Evolutionary conservation across 2,888 invertebrate species (phyloP).

Genomic region (Caenorhabditis sp.): DNA sequence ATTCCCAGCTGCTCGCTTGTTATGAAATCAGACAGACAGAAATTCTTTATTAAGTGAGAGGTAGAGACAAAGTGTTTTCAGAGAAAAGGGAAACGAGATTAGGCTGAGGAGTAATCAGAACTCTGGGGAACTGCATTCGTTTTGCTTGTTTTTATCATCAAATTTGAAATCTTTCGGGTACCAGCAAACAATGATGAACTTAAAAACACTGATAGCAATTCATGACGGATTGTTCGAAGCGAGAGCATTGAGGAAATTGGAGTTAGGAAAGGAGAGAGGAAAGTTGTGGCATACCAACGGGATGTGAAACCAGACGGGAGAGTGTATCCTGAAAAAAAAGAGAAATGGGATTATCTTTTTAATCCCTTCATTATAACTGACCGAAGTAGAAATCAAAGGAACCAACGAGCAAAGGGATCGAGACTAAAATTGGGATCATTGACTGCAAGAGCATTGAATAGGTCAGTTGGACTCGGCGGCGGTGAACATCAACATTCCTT

Average conservation of each 20-base stretch:
- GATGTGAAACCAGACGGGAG: conserved; percentile 59
- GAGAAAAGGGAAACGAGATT: conserved; percentile 7
- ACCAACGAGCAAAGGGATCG: conserved; percentile 62
- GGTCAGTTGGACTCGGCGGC: conserved; percentile 58
- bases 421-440: conserved; percentile 62
- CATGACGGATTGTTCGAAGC: conserved; percentile 57
- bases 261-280: conserved; percentile 60
- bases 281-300: conserved; percentile 62
- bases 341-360: conserved; percentile 2
- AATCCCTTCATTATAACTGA: conserved; percentile 23
- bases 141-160: conserved; percentile 49
- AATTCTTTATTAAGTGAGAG: conserved; percentile 48
- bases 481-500: conserved; percentile 59
- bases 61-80: conserved; percentile 19
- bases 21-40: conserved; percentile 36
- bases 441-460: conserved; percentile 65
- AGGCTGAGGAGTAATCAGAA: conserved; percentile 65
- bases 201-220: conserved; percentile 41
- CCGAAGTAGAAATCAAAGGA: conserved; percentile 65
- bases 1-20: conserved; percentile 13
- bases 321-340: conserved; percentile 44
- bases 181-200: conserved; percentile 31
- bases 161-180: conserved; percentile 54
- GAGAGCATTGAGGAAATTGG: conserved; percentile 64
- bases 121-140: conserved; percentile 56